A percentile compares a stretch with the other conserved stretches of the same genome.
phyloP scores from a whole-genome alignment of 2,797 vertebrate genomes.

The Rhinoraja longicauda region DNA sequence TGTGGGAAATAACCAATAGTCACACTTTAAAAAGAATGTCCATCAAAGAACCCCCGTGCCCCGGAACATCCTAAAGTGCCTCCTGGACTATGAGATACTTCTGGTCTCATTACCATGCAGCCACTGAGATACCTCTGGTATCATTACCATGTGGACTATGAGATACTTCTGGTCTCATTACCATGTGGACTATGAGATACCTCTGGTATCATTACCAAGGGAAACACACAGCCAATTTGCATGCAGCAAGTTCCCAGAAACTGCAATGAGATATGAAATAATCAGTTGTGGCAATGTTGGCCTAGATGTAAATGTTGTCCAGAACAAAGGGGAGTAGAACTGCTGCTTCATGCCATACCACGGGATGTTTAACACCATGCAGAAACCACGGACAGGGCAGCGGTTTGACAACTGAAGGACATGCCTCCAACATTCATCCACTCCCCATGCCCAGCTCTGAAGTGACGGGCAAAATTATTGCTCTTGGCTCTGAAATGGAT shows the following conservation, averaged over 20 bases:
- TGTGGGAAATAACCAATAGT: slow-evolving; percentile 50
- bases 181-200: not conserved
- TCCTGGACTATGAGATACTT: not conserved
- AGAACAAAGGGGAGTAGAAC: not conserved
- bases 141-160: not conserved
- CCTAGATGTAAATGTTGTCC: not conserved
- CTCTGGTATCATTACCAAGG: not conserved
- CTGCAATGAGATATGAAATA: not conserved
- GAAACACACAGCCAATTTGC: not conserved
- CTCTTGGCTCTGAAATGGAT: not conserved
- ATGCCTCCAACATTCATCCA: not conserved
- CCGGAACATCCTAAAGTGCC: not conserved
- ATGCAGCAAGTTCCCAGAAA: not conserved
- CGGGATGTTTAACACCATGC: not conserved
- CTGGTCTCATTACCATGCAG: not conserved
- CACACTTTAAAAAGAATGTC: not conserved
- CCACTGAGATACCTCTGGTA: not conserved
- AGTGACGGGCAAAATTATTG: not conserved
- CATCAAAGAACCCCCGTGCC: too few species aligned
- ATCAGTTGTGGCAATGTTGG: not conserved
- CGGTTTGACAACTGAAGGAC: not conserved
- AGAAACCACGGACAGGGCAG: not conserved
- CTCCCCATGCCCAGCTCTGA: not conserved
- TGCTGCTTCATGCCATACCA: not conserved
- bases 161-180: not conserved